A percentile compares a stretch with the other conserved stretches of the same genome.
phyloP scores from a whole-genome alignment of 2,113 vertebrate species.

The Bettongia penicillata region DNA sequence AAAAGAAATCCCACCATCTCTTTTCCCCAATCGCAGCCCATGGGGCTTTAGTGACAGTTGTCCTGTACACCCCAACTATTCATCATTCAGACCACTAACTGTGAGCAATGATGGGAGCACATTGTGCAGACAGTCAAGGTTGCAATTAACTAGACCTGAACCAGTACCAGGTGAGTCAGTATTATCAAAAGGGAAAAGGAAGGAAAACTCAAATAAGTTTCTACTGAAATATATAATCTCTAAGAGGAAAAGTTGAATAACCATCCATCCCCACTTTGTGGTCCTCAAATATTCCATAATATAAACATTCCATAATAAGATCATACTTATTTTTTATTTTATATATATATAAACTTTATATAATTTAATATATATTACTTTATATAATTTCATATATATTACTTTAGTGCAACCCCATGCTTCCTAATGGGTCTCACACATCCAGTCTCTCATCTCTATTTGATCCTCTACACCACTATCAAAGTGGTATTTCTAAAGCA shows the following conservation, averaged over 20 bases:
- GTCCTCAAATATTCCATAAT: background rate
- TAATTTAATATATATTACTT: background rate
- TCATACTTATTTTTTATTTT: background rate
- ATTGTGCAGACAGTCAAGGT: background rate
- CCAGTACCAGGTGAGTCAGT: conserved; percentile 67
- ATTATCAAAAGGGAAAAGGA: background rate
- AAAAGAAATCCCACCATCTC: conserved; percentile 53
- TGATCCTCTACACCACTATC: background rate
- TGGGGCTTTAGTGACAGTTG: conserved; percentile 73
- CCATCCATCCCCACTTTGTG: background rate
- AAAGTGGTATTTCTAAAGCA: background rate
- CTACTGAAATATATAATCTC: background rate
- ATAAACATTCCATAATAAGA: background rate
- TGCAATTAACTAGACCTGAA: conserved; percentile 12
- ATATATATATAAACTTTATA: too few relatives aligned
- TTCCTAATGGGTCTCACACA: background rate
- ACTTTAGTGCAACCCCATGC: background rate
- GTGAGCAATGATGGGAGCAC: background rate
- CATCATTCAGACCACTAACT: background rate
- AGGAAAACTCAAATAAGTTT: background rate
- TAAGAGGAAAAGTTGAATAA: background rate
- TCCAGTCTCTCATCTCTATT: background rate
- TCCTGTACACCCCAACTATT: conserved; percentile 73
- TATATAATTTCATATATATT: background rate
- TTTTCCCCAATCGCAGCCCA: conserved; percentile 63